Conservation (phyloP, 2,113 vertebrate species). For the Acrocephalus kingi region DNA sequence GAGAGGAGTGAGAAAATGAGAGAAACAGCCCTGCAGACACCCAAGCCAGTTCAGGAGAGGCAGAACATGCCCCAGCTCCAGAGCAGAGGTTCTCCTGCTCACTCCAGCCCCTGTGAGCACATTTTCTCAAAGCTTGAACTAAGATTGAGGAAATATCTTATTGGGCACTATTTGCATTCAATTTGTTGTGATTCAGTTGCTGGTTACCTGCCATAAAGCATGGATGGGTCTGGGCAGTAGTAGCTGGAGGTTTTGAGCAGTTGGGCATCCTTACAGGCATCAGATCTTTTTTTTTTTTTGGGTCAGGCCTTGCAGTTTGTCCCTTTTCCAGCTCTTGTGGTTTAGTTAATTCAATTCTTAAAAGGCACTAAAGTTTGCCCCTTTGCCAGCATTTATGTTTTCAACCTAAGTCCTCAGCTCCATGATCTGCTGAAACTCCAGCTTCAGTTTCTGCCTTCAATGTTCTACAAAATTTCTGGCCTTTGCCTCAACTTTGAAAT, state of each 20-base stretch:
- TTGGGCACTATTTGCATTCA: neutral
- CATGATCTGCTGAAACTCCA: neutral
- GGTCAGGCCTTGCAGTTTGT: neutral
- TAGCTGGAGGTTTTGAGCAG: neutral
- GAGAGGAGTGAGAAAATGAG: neutral
- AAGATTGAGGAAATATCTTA: neutral
- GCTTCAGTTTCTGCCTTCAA: neutral
- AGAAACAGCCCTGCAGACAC: neutral
- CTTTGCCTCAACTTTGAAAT: neutral
- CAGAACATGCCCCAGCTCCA: neutral
- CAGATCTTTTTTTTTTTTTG: neutral
- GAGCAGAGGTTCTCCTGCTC: neutral
- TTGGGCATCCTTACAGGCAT: neutral
- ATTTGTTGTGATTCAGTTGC: neutral
- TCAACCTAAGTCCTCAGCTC: neutral
- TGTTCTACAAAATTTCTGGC: neutral
- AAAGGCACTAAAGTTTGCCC: neutral
- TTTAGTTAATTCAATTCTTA: neutral
- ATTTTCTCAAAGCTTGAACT: neutral
- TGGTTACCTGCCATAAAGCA: neutral
- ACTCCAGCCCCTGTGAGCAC: neutral
- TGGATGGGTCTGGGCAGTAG: neutral
- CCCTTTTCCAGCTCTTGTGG: neutral
- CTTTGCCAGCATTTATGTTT: neutral
- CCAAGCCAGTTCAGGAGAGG: neutral